phyloP scores from a whole-genome alignment of 23 tunicate genomes.

The Ciona savignyi region DNA sequence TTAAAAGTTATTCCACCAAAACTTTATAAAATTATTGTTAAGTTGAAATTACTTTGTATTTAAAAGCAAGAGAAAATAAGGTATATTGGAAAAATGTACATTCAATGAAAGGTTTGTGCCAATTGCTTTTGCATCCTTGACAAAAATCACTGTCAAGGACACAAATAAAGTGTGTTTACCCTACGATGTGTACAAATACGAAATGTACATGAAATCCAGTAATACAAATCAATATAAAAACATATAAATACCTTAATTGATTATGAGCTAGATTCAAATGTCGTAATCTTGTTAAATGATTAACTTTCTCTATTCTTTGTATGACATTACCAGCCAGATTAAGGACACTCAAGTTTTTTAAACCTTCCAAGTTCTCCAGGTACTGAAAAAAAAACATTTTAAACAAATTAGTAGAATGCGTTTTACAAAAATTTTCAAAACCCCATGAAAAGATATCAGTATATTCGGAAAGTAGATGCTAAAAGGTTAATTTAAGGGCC shows the following conservation, averaged over 20 bases:
- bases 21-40: too few species aligned
- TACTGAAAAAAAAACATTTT: conserved; percentile 45
- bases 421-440: too few species aligned
- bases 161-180: too few species aligned
- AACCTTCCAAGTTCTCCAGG: conserved; percentile 86
- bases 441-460: too few species aligned
- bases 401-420: background rate
- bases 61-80: background rate
- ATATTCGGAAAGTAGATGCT: background rate
- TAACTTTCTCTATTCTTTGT: conserved; percentile 63
- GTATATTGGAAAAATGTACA: background rate
- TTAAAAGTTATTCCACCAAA: too few species aligned
- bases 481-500: too few species aligned
- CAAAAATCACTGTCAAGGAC: too few species aligned
- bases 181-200: too few species aligned
- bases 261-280: conserved; percentile 56
- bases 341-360: conserved; percentile 47
- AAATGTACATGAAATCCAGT: too few species aligned
- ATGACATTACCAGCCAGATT: conserved; percentile 64
- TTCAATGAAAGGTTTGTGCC: too few species aligned
- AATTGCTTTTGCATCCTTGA: too few species aligned
- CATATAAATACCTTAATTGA: conserved; percentile 44
- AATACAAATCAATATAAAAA: too few species aligned
- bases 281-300: conserved; percentile 53
- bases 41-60: background rate